phyloP scores from a whole-genome alignment of 64 coral and sea anemone species.

The Catalaphyllia jardinei region DNA sequence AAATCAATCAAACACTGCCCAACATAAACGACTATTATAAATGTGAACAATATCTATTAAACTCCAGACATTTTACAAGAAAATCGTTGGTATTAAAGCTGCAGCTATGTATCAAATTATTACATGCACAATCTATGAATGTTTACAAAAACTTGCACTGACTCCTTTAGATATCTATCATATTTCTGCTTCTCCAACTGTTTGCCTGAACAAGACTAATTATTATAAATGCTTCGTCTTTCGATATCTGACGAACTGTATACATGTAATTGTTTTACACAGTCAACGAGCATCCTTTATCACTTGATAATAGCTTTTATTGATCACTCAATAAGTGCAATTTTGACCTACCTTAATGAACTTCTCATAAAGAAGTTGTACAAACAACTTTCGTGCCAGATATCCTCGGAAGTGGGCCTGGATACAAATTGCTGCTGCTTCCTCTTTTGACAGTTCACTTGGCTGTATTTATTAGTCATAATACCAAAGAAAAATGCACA shows the following conservation, averaged over 20 bases:
- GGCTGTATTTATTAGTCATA: not conserved
- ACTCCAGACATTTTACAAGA: not conserved
- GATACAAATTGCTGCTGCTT: constrained; percentile 91
- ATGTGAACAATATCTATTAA: not conserved
- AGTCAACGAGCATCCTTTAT: not conserved
- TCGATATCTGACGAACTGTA: no score
- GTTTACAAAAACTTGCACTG: not conserved
- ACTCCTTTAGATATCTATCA: not conserved
- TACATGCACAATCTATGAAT: no score
- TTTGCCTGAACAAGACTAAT: no score
- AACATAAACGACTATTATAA: not conserved
- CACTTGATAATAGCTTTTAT: not conserved
- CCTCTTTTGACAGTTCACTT: constrained; percentile 61
- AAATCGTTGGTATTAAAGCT: not conserved
- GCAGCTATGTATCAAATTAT: no score
- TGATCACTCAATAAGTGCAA: not conserved
- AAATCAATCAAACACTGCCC: not conserved
- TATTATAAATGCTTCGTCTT: no score
- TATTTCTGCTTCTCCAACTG: not conserved
- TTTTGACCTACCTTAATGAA: constrained; percentile 75
- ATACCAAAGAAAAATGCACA: not conserved
- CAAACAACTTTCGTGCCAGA: constrained; percentile 74
- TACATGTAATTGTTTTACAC: no score
- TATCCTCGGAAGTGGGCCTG: constrained; percentile 87
- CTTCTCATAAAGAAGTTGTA: constrained; percentile 81